Base-by-base conservation (phyloP, 2,888 invertebrate species). In the Nemoura dubitans region DNA sequence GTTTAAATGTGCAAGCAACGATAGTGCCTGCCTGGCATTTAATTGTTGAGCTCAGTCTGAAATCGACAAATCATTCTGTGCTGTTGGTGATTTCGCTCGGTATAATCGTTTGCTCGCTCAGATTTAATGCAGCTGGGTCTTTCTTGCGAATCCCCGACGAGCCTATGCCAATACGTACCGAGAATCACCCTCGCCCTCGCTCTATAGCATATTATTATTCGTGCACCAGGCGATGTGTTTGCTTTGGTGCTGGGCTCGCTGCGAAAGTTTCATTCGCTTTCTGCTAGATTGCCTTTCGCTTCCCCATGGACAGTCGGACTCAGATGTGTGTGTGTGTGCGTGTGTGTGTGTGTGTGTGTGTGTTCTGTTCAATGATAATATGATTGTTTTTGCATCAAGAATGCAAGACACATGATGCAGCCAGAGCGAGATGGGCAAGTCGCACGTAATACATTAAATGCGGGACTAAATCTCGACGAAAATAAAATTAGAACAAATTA, bases 401-500 rank as follows among this genome's bases (percentile, higher is more conserved):
- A 59, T 59, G 16, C 21, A 59, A 59, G 59, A 21, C 59, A 2
- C 21, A 59, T 59, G 59, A 59, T 59, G 59, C 59, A 59, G 14
- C 16, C 59, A 59, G 59, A 7, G 21, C 10, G 59, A 59, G 10
- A 21, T 59, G 14, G 21, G 6, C 59, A 59, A 59, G 14, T 10
- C 7, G 27, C 84, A 84, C 84, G 84, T 84, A 84, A 28, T 84
- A 59, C 76, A 84, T 43, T 84, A 84, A 36, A 84, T 83, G 36
- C 26, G 26, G 6, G 43, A 28, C 80, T 25, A 77, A 80, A 80
- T 84, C 86, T 86, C 80, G 85, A 80, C 80, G 81, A 80, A 59
- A 86, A 78, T 76, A 86, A 77, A 86, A 86, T 86, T 86, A 85
- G 84, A 86, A 86, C 85, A 85, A 86, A 86, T 86, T 86, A 86